A percentile compares a stretch with the other conserved stretches of the same genome.
phyloP scores from a whole-genome alignment of 2,888 invertebrate species.

The Ennomos erosarius region DNA sequence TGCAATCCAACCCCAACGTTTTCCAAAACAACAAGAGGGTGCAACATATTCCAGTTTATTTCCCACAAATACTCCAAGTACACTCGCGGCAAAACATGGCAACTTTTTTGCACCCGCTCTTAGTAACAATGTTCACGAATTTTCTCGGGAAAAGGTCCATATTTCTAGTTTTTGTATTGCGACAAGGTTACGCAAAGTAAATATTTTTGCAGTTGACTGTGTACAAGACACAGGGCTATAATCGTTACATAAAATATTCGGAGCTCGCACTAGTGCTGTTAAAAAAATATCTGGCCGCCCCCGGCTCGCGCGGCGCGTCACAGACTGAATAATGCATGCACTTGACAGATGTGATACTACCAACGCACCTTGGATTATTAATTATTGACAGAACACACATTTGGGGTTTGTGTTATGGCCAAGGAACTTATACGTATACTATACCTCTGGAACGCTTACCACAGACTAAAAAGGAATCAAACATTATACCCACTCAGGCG shows the following conservation, averaged over 20 bases:
- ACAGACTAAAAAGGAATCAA: too few relatives aligned
- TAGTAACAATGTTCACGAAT: conserved; percentile 1
- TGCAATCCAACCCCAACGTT: conserved; percentile 4
- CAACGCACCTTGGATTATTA: background rate
- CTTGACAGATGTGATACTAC: conserved; percentile 23
- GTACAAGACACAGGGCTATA: conserved; percentile 30
- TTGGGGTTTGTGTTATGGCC: background rate
- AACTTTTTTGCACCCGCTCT: conserved; percentile 2
- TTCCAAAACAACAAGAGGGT: conserved; percentile 22
- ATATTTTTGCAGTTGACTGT: conserved; percentile 18
- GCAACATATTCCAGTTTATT: conserved; percentile 35
- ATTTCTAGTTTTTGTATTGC: background rate
- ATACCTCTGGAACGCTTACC: too few relatives aligned
- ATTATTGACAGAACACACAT: background rate
- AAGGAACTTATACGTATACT: too few relatives aligned
- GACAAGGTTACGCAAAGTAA: conserved; percentile 1
- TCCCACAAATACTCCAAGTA: conserved; percentile 35
- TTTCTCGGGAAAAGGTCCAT: background rate
- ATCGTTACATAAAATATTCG: conserved; percentile 45
- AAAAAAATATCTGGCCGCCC: conserved; percentile 35
- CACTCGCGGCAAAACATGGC: conserved; percentile 21
- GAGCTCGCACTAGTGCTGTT: conserved; percentile 23
- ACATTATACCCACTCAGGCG: too few relatives aligned
- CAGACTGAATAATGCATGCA: conserved; percentile 22
- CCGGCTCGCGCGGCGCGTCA: conserved; percentile 17